Base-by-base conservation (phyloP, 2,797 vertebrate genomes). In the Mus minutoides region DNA sequence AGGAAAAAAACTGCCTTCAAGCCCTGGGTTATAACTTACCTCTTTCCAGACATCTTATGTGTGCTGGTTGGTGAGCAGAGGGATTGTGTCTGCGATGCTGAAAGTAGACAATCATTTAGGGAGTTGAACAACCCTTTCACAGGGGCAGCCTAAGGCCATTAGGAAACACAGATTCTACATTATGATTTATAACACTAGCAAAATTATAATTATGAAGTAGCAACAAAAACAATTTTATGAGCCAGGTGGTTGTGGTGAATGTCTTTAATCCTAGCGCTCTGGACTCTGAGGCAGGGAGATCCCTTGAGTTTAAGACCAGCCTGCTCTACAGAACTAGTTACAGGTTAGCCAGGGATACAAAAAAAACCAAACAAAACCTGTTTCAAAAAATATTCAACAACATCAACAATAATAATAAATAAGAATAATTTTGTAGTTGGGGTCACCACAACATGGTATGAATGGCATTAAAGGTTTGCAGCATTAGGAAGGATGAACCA, bases 1-100 rank as follows among this genome's bases (percentile, higher is more conserved):
- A 85, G 67, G 67, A 88, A 75, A 92, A 90, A 46, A n/a, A 29
- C 24, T 88, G 58, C 46, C 79, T 83, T 95, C 93, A 58, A 54
- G 46, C 34, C 26, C 77, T 37, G 64, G n/a, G 34, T 92, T 97
- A 77, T 31, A 60, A 37, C 8, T 71, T 88, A 89, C 52, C 24
- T 67, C 49, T 52, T 34, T 43, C 3, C n/a, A 88, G 64, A 78
- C 9, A 54, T 40, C 60, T 95, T 95, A 37, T 54, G 37, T 89
- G n/a, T 91, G 8, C 40, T 78, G n/a, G 13, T 56, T 92, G 54
- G 56, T 31, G 84, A 91, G 12, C 37, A 77, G 58, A 9, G 12
- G 34, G 40, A 26, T 88, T 46, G 92, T 94, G 19, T 82, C 21
- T 89, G 12, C n/a, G 26, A 40, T 76, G 19, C 52, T 76, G 43